These are phyloP conservation scores for Hesperia comma DNA, from an alignment of 2,888 invertebrate species.

Conservation along the genomic window DNA sequence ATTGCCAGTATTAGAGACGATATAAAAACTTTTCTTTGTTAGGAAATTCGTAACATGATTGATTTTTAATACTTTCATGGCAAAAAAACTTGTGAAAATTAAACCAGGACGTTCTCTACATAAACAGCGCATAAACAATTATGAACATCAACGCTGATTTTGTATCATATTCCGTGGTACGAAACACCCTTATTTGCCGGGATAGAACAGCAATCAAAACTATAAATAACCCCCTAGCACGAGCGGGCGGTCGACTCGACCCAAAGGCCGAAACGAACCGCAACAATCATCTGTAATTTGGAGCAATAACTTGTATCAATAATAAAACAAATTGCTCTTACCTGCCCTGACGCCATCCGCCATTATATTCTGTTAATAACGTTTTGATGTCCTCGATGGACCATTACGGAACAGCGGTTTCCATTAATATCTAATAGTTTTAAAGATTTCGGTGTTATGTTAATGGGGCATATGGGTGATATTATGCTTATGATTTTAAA, in stretches of 20 bases:
- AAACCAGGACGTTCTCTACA: too few species aligned
- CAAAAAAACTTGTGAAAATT: too few species aligned
- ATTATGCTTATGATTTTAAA: not conserved
- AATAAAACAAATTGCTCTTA: conserved; percentile 75
- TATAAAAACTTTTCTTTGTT: too few species aligned
- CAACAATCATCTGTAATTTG: conserved; percentile 78
- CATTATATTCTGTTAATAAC: conserved; percentile 52
- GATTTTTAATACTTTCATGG: too few species aligned
- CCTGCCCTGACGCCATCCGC: conserved; percentile 54
- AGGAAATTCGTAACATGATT: too few species aligned
- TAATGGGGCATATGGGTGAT: conserved; percentile 4
- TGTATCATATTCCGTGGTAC: conserved; percentile 1
- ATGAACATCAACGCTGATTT: not conserved
- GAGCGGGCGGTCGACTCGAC: conserved; percentile 48
- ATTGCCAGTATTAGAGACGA: too few species aligned
- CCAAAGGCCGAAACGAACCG: conserved; percentile 47
- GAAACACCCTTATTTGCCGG: conserved; percentile 25
- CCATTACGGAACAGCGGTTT: conserved; percentile 7
- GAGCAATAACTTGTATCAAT: conserved; percentile 78
- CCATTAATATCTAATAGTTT: conserved; percentile 6
- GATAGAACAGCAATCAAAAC: conserved; percentile 46
- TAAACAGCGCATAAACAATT: not conserved
- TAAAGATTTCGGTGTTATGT: conserved; percentile 5
- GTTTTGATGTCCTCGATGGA: conserved; percentile 41
- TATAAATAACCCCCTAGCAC: conserved; percentile 57